Evolutionary conservation across 2,888 invertebrate genomes (phyloP).

Genomic region (Ormyrus pomaceus): DNA sequence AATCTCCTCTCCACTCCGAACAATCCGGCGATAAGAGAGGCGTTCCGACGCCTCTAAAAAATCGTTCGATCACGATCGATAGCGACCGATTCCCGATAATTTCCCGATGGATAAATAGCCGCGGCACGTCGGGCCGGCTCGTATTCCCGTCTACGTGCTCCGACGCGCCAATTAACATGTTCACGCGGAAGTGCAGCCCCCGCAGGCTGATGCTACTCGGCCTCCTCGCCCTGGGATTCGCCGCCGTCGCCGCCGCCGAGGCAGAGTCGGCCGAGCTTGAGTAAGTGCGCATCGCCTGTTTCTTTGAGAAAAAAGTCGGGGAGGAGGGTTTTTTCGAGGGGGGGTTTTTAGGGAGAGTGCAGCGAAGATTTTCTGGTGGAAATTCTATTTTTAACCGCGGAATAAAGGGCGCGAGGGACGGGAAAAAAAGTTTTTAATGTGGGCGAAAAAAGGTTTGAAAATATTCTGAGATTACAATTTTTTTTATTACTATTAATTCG

Average conservation of each 20-base stretch:
- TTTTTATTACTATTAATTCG: too few relatives aligned
- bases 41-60: too few relatives aligned
- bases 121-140: not conserved
- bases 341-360: not conserved
- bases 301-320: not conserved
- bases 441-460: too few relatives aligned
- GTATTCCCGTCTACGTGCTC: constrained; percentile 1
- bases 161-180: constrained; percentile 19
- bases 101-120: constrained; percentile 35
- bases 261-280: not conserved
- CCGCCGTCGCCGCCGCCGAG: not conserved
- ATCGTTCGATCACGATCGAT: not conserved
- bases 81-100: constrained; percentile 8
- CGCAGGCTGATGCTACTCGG: not conserved
- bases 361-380: not conserved
- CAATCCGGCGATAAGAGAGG: too few relatives aligned
- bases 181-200: not conserved
- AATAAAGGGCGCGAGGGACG: too few relatives aligned
- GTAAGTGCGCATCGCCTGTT: constrained; percentile 3
- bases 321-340: not conserved
- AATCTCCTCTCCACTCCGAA: too few relatives aligned
- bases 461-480: too few relatives aligned
- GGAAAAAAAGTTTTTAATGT: too few relatives aligned
- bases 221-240: not conserved
- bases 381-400: not conserved